A percentile compares a stretch with the other conserved stretches of the same genome.
Conservation (phyloP, 2,888 invertebrate species). For the Macrosoma leucophasiata region DNA sequence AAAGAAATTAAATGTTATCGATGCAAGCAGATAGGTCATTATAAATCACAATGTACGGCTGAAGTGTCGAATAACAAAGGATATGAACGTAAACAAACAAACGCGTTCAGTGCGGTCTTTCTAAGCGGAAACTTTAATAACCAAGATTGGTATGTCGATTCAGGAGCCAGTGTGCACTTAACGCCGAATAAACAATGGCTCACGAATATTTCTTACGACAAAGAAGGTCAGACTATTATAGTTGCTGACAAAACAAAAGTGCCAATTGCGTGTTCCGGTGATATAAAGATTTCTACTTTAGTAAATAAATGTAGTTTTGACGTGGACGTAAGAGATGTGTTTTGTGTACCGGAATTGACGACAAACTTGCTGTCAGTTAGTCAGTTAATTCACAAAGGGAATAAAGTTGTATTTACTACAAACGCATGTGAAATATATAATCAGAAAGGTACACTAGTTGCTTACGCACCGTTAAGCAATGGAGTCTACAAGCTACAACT, state of each 20-base stretch:
- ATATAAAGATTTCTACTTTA: conserved; percentile 1
- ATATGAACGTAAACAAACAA: conserved; percentile 2
- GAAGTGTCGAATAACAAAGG: neutral
- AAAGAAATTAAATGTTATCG: conserved; percentile 13
- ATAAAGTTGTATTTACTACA: conserved; percentile 14
- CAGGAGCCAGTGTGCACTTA: conserved; percentile 23
- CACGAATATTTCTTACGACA: conserved; percentile 14
- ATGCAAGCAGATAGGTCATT: conserved; percentile 15
- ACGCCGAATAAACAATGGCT: conserved; percentile 20
- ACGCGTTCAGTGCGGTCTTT: conserved; percentile 8
- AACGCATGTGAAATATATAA: conserved; percentile 6
- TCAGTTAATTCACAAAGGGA: conserved; percentile 15
- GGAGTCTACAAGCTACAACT: conserved; percentile 13
- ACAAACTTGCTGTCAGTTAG: conserved; percentile 26
- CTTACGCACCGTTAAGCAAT: conserved; percentile 6
- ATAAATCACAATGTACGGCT: conserved; percentile 6
- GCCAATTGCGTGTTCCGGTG: conserved; percentile 16
- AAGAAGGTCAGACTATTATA: conserved; percentile 21
- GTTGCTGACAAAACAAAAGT: conserved; percentile 26
- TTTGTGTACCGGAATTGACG: conserved; percentile 26
- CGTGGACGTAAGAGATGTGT: conserved; percentile 16
- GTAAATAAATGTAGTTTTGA: conserved; percentile 8
- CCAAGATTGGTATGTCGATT: conserved; percentile 24
- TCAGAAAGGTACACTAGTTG: conserved; percentile 5
- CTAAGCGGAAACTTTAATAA: conserved; percentile 22